These are phyloP conservation scores for Casuarius casuarius DNA, from an alignment of 2,113 vertebrate genomes.

Conservation along the genomic window DNA sequence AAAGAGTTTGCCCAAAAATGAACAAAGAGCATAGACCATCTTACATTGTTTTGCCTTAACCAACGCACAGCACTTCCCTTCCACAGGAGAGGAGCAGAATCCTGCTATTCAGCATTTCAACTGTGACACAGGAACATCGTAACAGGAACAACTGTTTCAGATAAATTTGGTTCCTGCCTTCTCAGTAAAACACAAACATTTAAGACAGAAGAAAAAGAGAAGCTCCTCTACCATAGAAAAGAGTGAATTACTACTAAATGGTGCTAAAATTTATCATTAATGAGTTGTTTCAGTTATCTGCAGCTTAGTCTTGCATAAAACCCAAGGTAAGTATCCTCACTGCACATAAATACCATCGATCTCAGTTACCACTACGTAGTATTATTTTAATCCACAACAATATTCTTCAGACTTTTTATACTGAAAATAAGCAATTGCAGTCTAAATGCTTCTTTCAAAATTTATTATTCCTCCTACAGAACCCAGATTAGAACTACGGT, in stretches of 20 bases:
- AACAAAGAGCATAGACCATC: accelerated
- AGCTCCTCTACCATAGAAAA: neutral
- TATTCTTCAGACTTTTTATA: neutral
- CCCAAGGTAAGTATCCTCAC: neutral
- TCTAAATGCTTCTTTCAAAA: neutral
- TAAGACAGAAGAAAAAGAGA: neutral
- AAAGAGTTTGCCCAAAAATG: neutral
- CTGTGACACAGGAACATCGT: neutral
- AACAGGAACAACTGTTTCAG: neutral
- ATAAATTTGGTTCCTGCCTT: neutral
- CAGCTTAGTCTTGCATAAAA: neutral
- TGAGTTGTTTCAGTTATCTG: neutral
- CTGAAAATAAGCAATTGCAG: neutral
- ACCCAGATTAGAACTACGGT: neutral
- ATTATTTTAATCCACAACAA: neutral
- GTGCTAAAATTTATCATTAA: neutral
- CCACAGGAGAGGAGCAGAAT: neutral
- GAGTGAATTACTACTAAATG: neutral
- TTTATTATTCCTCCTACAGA: neutral
- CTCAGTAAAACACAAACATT: neutral
- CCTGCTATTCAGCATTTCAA: neutral
- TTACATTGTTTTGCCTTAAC: neutral
- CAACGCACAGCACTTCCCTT: neutral
- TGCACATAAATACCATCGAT: neutral
- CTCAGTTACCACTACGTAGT: neutral